These are phyloP conservation scores for Mormyrus hasselquistii DNA, from an alignment of 2,797 vertebrate species.

Conservation along the genomic window DNA sequence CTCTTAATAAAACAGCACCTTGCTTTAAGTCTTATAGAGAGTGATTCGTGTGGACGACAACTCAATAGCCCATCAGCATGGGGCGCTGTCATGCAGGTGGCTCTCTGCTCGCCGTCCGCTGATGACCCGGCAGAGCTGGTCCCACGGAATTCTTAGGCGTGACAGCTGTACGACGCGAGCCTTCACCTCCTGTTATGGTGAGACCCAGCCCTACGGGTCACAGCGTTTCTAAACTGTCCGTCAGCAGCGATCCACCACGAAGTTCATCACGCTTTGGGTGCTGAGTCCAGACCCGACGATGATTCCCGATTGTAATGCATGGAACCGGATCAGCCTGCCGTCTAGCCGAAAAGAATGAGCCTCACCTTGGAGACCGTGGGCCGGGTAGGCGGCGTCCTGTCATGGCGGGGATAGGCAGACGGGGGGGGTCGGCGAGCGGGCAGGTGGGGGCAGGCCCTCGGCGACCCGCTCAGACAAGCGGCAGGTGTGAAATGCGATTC, in stretches of 20 bases:
- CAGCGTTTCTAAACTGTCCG: slow-evolving; percentile 22
- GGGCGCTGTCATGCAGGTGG: neutral
- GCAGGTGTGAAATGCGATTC: slow-evolving; percentile 1
- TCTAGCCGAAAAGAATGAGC: slow-evolving; percentile 28
- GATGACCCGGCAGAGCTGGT: neutral
- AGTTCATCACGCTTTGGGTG: slow-evolving; percentile 40
- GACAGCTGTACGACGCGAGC: slow-evolving; percentile 26
- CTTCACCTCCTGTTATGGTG: slow-evolving; percentile 41
- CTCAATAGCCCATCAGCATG: neutral
- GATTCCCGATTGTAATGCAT: slow-evolving; percentile 40
- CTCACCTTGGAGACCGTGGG: slow-evolving; percentile 21
- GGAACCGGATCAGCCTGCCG: slow-evolving; percentile 33
- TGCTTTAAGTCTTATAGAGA: neutral
- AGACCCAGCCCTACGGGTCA: slow-evolving; percentile 5
- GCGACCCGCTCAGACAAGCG: neutral
- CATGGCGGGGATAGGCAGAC: neutral
- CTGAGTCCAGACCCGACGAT: slow-evolving; percentile 37
- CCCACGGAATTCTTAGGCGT: neutral
- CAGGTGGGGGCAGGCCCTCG: neutral
- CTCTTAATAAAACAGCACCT: neutral
- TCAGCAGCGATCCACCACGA: slow-evolving; percentile 36
- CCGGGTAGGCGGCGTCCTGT: slow-evolving; percentile 19
- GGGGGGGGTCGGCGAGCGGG: neutral
- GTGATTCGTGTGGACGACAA: neutral
- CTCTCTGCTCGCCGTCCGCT: neutral